Base-by-base conservation (phyloP, 2,888 invertebrate genomes). In the Rotaria sp. region DNA sequence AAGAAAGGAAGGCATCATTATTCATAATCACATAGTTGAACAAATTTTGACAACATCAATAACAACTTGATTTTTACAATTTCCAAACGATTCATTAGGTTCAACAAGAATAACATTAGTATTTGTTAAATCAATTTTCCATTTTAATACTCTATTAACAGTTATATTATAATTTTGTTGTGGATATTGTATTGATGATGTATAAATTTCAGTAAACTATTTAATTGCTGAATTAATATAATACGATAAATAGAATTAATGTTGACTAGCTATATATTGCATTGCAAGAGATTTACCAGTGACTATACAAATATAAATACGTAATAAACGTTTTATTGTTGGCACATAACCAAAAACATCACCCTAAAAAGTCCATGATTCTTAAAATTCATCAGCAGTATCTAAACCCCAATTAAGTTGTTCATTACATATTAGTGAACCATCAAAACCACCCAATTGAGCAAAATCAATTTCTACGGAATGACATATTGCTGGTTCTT, bases 301-400 rank as follows among this genome's bases (percentile, higher is more conserved):
- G 5, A 88, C 86, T 1, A 89, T 89, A 45, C 87, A 87, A 0
- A 89, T 88, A 86, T 89, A 89, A 24, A 88, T 84, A 26, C 89
- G 85, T 18, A 87, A 85, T 84, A 89, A 89, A 5, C 87, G 50
- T 57, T 85, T 67, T 2, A 88, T 88, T 85, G 80, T 26, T 35
- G 80, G n/a, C 30, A 84, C 38, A 48, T 87, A 75, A 87, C 88
- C 89, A 85, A 90, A 89, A 15, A 57, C 1, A 3, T 89, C 88
- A 85, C 89, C 89, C 89, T 89, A 89, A 87, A 89, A 89, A 7
- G 89, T 88, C 89, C 89, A 89, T 45, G 89, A 89, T 85, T 89
- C 88, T 30, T 88, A 86, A 87, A 87, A 59, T n/a, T 87, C 85
- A 86, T 89, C 89, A 7, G 89, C 88, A 57, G 80, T 84, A 48